Base-by-base conservation (phyloP, 2,797 vertebrate genomes). In the Pseudopleuronectes americanus region DNA sequence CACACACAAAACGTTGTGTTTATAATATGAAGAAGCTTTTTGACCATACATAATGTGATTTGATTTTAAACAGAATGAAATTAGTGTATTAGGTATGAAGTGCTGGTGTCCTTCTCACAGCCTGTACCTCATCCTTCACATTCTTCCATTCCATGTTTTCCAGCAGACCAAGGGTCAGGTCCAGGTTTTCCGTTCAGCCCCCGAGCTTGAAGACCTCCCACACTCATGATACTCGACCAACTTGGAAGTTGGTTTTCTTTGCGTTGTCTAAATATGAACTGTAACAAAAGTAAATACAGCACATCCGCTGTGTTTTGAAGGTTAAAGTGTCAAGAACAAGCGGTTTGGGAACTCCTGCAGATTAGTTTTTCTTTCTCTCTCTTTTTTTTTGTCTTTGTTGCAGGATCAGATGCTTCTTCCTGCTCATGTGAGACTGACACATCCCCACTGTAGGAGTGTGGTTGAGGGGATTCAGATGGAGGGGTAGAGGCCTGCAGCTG, bases 121-220 rank as follows among this genome's bases (percentile, higher is more conserved):
- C 53, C 51, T 4, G 23, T 33, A 6, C 5, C 9, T 43, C 2
- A n/a, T 26, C 53, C 59, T 41, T 52, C 14, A 4, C 49, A 26
- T 17, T 5, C 60, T 0, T 90, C 86, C 88, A 75, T 23, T 64
- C 66, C 89, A 57, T 48, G 73, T 85, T 89, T 92, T 90, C 3
- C 31, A 47, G 23, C 45, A 64, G 28, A 66, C 71, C 65, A 12
- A 9, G 1, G 22, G 2, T 9, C 43, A 17, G 1, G 3, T 61
- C 84, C 90, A 68, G 66, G 57, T 82, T 89, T 90, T 86, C 67
- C 52, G 5, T 68, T 36, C 74, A 68, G 65, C 84, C n/a, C n/a
- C 69, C 33, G 26, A 28, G 52, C 14, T 57, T 0, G 21, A 26
- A 16, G 70, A 62, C 71, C 76, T 74, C 74, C 74, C 62, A 2